These are phyloP conservation scores for Arremon aurantiirostris DNA, from an alignment of 2,797 vertebrate species.

Conservation along the genomic window DNA sequence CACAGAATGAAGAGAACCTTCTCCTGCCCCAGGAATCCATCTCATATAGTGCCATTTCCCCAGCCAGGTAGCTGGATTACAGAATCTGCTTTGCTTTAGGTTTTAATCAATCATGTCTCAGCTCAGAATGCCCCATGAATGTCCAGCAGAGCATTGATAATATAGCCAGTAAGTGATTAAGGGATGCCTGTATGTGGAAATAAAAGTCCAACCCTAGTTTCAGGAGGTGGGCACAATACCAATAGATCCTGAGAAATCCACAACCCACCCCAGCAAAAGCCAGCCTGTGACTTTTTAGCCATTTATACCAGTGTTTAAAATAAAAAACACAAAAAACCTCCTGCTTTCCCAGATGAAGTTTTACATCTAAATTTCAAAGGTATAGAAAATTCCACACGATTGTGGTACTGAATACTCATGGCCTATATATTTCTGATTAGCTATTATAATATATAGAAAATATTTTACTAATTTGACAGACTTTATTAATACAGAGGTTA, in stretches of 20 bases:
- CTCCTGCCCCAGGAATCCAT: background rate
- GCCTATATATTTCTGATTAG: conserved; percentile 22
- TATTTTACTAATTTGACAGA: conserved; percentile 59
- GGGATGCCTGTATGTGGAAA: background rate
- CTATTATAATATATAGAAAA: conserved; percentile 30
- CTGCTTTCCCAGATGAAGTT: background rate
- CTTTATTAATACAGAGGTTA: conserved; percentile 69
- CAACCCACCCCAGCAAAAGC: background rate
- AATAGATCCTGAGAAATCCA: background rate
- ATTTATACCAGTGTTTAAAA: background rate
- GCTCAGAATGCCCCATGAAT: background rate
- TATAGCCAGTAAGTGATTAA: background rate
- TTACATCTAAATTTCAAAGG: background rate
- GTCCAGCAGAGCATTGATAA: background rate
- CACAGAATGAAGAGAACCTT: background rate
- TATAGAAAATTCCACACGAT: background rate
- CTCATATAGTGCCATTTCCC: background rate
- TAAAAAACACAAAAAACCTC: background rate
- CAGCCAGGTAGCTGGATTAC: background rate
- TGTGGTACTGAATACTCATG: background rate
- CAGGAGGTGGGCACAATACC: background rate
- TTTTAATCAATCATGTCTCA: background rate
- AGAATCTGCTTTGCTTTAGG: background rate
- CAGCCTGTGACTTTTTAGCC: background rate
- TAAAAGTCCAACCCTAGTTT: background rate